Evolutionary conservation across 2,113 vertebrate genomes (phyloP).

Genomic region (Oncorhynchus masou): DNA sequence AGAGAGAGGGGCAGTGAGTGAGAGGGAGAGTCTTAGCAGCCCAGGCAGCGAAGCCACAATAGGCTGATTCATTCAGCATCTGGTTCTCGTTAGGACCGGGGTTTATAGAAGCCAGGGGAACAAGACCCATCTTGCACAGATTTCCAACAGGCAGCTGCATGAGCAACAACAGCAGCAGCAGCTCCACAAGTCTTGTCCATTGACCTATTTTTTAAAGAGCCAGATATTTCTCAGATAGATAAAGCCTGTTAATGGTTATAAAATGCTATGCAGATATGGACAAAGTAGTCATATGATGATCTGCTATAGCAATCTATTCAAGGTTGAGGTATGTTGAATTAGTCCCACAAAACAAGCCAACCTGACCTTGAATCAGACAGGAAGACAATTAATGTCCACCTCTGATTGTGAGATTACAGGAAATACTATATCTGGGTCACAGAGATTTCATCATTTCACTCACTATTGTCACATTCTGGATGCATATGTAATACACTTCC

Average conservation of each 20-base stretch:
- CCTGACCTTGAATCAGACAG: neutral
- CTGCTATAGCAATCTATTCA: too few species aligned
- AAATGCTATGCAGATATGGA: neutral
- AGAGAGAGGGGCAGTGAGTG: too few species aligned
- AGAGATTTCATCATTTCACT: too few species aligned
- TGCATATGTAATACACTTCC: too few species aligned
- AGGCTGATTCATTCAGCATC: slow-evolving; percentile 81
- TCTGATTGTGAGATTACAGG: too few species aligned
- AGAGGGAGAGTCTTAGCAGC: slow-evolving; percentile 49
- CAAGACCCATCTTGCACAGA: slow-evolving; percentile 70
- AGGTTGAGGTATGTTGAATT: neutral
- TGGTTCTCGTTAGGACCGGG: slow-evolving; percentile 74
- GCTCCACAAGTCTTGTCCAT: slow-evolving; percentile 69
- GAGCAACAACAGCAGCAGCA: slow-evolving; percentile 58
- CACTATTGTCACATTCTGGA: too few species aligned
- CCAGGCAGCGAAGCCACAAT: slow-evolving; percentile 72
- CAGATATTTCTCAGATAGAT: slow-evolving; percentile 40
- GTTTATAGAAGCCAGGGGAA: slow-evolving; percentile 69
- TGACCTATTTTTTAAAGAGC: slow-evolving; percentile 74
- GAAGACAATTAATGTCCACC: neutral
- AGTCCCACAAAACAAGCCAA: neutral
- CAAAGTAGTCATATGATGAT: neutral
- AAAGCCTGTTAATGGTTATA: slow-evolving; percentile 7
- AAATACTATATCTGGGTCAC: too few species aligned
- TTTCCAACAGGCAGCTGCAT: slow-evolving; percentile 69